Base-by-base conservation (phyloP, 1,140 invertebrate species). In the Branchinecta lynchi region DNA sequence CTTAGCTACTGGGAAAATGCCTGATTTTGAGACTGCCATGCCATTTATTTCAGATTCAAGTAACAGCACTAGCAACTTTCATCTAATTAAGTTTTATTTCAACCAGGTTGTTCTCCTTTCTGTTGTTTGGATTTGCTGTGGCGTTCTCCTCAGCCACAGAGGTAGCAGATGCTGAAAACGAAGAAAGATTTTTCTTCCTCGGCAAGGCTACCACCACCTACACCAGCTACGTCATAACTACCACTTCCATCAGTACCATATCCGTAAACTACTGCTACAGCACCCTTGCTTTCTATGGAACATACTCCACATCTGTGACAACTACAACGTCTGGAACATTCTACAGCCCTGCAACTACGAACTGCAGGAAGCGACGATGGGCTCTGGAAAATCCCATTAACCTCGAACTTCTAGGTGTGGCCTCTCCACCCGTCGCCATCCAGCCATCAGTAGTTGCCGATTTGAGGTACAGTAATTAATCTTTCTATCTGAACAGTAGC, bases 241-340 rank as follows among this genome's bases (percentile, higher is more conserved):
- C 51, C 12, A 60, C 51, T 20, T 15, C 51, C 51, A 60, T 60
- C 51, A 60, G 17, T 60, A 60, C 51, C 12, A 20, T 60, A 15
- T 60, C 51, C 17, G 51, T 60, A 60, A 20, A 60, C 51, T 60
- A 15, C 17, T 60, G 51, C 17, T 60, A 60, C 51, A 60, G 51
- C 51, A 60, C 51, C 12, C 17, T 60, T 12, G 12, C 12, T 60
- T 60, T 15, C 51, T 60, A 15, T 6, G 51, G 51, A 60, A 60
- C 51, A 60, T 15, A 12, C 12, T 12, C 12, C 12, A 60, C 51
- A 15, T 20, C 51, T 12, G 12, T 60, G 17, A 20, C 51, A 60
- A 60, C 12, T 60, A 60, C 51, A 15, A 60, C 51, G 3, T 12
- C 17, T 1, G 51, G 51, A 12, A 60, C 51, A 15, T 15, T 60